A percentile compares a stretch with the other conserved stretches of the same genome.
Conservation (phyloP, 2,113 vertebrate species). For the Accipiter virgatus region DNA sequence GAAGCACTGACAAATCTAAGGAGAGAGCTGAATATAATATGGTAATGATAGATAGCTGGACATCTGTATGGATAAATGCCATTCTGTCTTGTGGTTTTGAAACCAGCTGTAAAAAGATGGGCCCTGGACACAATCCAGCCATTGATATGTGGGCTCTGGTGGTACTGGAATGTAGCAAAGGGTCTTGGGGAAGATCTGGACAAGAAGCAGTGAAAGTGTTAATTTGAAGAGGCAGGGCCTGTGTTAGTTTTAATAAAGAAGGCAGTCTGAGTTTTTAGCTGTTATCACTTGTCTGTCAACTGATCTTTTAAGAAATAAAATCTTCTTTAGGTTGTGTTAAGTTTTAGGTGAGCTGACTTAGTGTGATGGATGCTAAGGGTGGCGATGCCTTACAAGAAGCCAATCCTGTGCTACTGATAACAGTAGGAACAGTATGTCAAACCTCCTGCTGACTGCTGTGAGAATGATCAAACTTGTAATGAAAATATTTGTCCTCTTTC, state of each 20-base stretch:
- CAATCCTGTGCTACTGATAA: neutral
- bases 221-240: neutral
- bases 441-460: neutral
- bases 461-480: neutral
- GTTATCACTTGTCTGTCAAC: neutral
- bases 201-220: neutral
- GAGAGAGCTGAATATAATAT: neutral
- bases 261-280: neutral
- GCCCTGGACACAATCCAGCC: neutral
- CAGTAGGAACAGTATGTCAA: neutral
- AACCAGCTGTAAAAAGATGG: neutral
- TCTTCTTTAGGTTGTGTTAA: neutral
- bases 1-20: neutral
- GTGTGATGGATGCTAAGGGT: neutral
- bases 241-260: neutral
- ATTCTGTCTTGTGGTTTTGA: neutral
- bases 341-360: neutral
- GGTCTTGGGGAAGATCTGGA: neutral
- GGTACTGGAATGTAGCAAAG: neutral
- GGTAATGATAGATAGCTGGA: neutral
- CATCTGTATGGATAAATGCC: neutral
- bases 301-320: neutral
- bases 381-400: neutral
- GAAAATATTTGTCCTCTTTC: neutral
- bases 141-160: neutral